Evolutionary conservation across 2,113 vertebrate genomes (phyloP).

Genomic region (Hemichromis elongatus): DNA sequence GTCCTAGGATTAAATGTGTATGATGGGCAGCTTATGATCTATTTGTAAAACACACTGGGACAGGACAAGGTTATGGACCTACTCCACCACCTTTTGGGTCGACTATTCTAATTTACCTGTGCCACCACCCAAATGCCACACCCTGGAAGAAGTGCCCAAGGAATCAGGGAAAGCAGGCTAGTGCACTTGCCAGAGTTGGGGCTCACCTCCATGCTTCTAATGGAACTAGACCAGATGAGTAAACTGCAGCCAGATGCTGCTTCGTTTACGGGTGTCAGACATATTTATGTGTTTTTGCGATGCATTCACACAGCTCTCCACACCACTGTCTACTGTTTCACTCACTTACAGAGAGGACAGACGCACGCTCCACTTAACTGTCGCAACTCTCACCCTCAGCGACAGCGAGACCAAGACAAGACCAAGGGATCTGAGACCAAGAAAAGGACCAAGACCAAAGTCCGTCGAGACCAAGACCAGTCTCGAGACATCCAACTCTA

Average conservation of each 20-base stretch:
- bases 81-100: no score
- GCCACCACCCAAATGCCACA: background rate
- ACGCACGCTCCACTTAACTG: background rate
- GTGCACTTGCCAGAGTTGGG: background rate
- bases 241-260: no score
- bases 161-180: background rate
- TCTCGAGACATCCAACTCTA: background rate
- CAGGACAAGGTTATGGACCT: no score
- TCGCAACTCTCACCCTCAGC: background rate
- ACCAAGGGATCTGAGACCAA: no score
- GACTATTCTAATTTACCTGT: no score
- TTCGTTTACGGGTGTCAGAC: no score
- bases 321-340: background rate
- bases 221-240: background rate
- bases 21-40: no score
- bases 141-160: background rate
- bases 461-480: no score
- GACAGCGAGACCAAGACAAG: no score
- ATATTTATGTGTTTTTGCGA: background rate
- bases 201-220: background rate
- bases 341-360: background rate
- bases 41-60: no score
- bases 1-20: background rate
- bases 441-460: no score
- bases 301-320: background rate